Evolutionary conservation across 2,113 vertebrate genomes (phyloP).

Genomic region (Cinclus mexicanus): DNA sequence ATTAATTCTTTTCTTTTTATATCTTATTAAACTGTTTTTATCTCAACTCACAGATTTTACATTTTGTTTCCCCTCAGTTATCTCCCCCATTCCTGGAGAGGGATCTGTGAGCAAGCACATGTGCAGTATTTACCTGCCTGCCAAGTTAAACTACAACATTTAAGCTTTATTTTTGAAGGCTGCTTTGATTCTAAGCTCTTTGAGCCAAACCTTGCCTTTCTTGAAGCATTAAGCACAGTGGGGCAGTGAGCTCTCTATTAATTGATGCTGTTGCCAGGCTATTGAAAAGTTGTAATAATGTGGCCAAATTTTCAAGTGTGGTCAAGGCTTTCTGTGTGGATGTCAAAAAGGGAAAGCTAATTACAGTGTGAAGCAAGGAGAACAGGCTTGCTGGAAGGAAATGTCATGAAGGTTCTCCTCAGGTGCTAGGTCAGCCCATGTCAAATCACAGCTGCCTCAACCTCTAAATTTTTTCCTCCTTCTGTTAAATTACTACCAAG

Average conservation of each 20-base stretch:
- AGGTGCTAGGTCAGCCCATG: background rate
- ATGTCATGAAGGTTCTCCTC: background rate
- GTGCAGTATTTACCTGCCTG: background rate
- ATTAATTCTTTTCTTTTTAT: background rate
- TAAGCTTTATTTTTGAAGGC: background rate
- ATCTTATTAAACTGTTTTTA: background rate
- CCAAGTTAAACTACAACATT: background rate
- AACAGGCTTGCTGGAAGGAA: background rate
- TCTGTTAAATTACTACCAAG: background rate
- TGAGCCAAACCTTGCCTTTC: background rate
- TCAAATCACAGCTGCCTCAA: slow-evolving; percentile 23
- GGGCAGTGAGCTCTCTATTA: background rate
- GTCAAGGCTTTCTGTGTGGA: background rate
- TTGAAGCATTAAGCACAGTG: background rate
- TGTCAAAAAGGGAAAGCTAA: slow-evolving; percentile 22
- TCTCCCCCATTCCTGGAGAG: background rate
- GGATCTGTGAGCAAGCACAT: background rate
- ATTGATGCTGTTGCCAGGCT: background rate
- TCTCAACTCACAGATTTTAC: background rate
- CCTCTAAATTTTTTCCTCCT: slow-evolving; percentile 28
- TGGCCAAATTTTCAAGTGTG: background rate
- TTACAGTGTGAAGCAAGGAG: background rate
- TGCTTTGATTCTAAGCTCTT: background rate
- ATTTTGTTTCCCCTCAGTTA: background rate
- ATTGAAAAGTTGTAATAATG: background rate